phyloP scores from a whole-genome alignment of 2,888 invertebrate species.

The Xylota segnis region DNA sequence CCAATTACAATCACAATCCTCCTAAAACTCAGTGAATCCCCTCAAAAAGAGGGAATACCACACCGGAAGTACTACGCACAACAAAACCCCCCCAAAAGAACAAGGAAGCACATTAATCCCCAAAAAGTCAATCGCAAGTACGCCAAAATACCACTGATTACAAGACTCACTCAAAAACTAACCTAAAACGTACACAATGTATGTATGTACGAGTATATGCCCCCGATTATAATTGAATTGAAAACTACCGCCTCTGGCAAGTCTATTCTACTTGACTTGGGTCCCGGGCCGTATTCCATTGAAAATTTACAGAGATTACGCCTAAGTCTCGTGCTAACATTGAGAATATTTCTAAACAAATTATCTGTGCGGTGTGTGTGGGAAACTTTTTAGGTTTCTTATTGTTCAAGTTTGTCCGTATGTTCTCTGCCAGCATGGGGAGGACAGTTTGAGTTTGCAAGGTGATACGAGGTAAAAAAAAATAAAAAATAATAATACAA shows the following conservation, averaged over 20 bases:
- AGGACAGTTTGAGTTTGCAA: constrained; percentile 32
- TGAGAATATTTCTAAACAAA: constrained; percentile 75
- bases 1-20: too few species aligned
- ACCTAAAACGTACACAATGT: neutral
- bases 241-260: constrained; percentile 36
- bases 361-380: constrained; percentile 57
- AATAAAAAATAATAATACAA: constrained; percentile 33
- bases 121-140: constrained; percentile 1
- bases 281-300: constrained; percentile 51
- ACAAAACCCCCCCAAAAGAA: neutral
- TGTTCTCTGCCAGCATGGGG: neutral
- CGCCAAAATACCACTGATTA: constrained; percentile 30
- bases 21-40: neutral
- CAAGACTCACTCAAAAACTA: constrained; percentile 26
- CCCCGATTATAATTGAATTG: constrained; percentile 72
- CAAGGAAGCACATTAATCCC: neutral
- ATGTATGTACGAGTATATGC: constrained; percentile 7
- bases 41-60: neutral
- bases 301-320: constrained; percentile 65
- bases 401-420: constrained; percentile 35
- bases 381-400: constrained; percentile 58
- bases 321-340: constrained; percentile 60
- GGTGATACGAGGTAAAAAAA: constrained; percentile 23
- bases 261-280: constrained; percentile 31
- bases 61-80: neutral